phyloP scores from a whole-genome alignment of 30 jellyfish, hydroid and myxozoan species.

The Hydractinia symbiolongicarpus region DNA sequence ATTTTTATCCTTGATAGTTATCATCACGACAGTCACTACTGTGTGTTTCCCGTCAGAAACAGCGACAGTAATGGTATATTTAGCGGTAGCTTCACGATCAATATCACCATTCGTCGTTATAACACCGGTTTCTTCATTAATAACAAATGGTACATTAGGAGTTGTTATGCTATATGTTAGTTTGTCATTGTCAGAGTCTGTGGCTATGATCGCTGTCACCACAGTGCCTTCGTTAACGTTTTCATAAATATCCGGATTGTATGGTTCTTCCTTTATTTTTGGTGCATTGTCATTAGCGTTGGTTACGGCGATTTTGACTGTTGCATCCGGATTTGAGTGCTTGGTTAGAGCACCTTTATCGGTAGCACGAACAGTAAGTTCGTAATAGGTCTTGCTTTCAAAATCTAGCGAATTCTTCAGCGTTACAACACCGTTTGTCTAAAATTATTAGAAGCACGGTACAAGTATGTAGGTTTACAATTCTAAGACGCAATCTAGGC shows the following conservation, averaged over 20 bases:
- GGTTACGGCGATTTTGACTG: conserved; percentile 17
- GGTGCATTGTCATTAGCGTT: background rate
- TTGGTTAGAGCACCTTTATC: conserved; percentile 1
- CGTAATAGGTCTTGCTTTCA: background rate
- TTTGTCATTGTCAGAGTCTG: conserved; percentile 28
- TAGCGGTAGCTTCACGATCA: conserved; percentile 26
- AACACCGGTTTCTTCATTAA: conserved; percentile 35
- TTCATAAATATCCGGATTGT: conserved; percentile 1
- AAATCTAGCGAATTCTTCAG: background rate
- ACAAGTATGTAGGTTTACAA: too few species aligned
- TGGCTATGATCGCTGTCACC: conserved; percentile 24
- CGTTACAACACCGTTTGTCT: background rate
- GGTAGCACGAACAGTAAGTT: conserved; percentile 7
- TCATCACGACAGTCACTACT: background rate
- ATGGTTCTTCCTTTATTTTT: background rate
- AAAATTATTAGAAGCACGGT: background rate
- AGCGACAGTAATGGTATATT: conserved; percentile 24
- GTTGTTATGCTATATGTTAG: background rate
- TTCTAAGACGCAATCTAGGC: too few species aligned
- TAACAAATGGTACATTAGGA: background rate
- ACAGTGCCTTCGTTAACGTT: conserved; percentile 18
- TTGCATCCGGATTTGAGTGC: conserved; percentile 7
- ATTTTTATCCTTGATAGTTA: background rate
- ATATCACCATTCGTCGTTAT: conserved; percentile 34
- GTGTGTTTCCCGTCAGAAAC: conserved; percentile 42